Evolutionary conservation across 2,888 invertebrate species (phyloP).

Genomic region (Pherbina coryleti): DNA sequence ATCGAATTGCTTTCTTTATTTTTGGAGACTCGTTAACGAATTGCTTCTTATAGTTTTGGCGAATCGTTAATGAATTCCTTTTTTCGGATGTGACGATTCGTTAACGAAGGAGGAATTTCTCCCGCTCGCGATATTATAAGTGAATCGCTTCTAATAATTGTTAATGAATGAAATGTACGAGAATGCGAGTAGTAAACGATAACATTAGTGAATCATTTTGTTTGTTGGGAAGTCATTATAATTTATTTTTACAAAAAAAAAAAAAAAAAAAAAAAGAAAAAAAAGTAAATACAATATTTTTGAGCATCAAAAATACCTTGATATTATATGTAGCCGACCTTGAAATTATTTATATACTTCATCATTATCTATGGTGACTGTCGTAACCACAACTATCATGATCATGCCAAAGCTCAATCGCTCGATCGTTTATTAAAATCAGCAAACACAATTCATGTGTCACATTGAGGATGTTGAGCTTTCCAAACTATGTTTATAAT

Average conservation of each 20-base stretch:
- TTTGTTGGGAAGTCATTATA: too few relatives aligned
- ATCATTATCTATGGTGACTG: constrained; percentile 23
- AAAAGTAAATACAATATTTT: background rate
- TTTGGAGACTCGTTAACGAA: too few relatives aligned
- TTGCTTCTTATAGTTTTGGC: too few relatives aligned
- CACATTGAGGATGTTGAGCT: background rate
- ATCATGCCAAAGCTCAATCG: background rate
- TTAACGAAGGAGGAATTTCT: too few relatives aligned
- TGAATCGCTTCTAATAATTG: too few relatives aligned
- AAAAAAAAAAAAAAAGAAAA: background rate
- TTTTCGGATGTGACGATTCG: too few relatives aligned
- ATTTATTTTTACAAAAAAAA: background rate
- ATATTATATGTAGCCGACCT: constrained; percentile 47
- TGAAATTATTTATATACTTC: constrained; percentile 30
- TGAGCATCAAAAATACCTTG: constrained; percentile 44
- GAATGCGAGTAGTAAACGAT: too few relatives aligned
- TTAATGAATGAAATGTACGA: too few relatives aligned
- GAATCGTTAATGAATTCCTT: too few relatives aligned
- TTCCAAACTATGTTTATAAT: background rate
- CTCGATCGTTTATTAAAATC: background rate
- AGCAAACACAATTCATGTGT: background rate
- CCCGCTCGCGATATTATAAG: too few relatives aligned
- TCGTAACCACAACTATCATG: background rate
- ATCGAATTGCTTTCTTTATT: too few relatives aligned
- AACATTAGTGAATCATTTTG: too few relatives aligned